A percentile compares a stretch with the other conserved stretches of the same genome.
Conservation (phyloP, 2,113 vertebrate species). For the Gasterosteus nipponicus region DNA sequence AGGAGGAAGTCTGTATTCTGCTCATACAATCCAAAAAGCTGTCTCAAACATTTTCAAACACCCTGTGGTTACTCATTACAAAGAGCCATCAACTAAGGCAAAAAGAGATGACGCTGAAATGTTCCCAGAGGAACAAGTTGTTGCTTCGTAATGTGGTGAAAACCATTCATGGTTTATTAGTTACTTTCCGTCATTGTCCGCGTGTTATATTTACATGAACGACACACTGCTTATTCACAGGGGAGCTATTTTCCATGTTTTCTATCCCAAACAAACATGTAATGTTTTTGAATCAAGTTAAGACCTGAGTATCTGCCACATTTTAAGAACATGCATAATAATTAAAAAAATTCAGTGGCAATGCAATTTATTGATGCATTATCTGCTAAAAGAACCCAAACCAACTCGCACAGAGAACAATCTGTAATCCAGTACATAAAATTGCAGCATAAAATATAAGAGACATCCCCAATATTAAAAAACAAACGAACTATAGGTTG, state of each 20-base stretch:
- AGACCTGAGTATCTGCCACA: constrained; percentile 15
- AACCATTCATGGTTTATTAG: constrained; percentile 57
- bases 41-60: constrained; percentile 20
- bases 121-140: constrained; percentile 44
- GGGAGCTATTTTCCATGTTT: constrained; percentile 12
- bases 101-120: constrained; percentile 26
- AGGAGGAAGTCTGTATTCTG: constrained; percentile 20
- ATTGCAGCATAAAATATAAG: constrained; percentile 16
- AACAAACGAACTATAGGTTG: constrained; percentile 30
- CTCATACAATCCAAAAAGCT: constrained; percentile 38
- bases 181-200: constrained; percentile 23
- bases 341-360: background rate
- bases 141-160: constrained; percentile 34
- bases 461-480: constrained; percentile 64
- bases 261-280: constrained; percentile 23
- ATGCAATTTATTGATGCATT: background rate
- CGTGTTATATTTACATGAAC: constrained; percentile 34
- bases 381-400: constrained; percentile 5
- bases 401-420: background rate
- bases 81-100: constrained; percentile 7
- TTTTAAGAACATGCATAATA: constrained; percentile 15
- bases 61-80: constrained; percentile 1
- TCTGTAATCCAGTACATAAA: background rate
- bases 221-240: constrained; percentile 22
- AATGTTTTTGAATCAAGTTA: background rate